These are phyloP conservation scores for Lineus longissimus DNA, from an alignment of 1,140 invertebrate species.

Conservation along the genomic window DNA sequence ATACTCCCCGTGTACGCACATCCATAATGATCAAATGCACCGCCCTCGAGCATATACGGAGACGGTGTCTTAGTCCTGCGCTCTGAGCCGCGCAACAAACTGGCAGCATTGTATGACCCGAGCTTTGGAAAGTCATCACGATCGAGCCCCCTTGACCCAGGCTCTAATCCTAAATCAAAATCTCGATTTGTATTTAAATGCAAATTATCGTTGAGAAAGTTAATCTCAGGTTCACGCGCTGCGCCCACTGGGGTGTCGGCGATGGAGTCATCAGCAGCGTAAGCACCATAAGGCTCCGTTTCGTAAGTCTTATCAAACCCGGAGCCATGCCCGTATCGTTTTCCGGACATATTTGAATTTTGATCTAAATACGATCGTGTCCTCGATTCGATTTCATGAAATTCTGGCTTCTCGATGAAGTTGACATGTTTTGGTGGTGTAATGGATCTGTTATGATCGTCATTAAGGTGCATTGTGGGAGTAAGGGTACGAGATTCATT, in stretches of 20 bases:
- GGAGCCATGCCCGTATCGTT: not conserved
- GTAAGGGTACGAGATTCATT: too few relatives aligned
- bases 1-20: too few relatives aligned
- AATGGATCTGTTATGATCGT: not conserved
- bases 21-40: too few relatives aligned
- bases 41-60: too few relatives aligned
- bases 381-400: not conserved
- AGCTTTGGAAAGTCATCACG: too few relatives aligned
- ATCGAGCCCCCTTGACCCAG: too few relatives aligned
- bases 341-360: not conserved
- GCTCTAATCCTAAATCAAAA: too few relatives aligned
- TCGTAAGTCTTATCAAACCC: not conserved
- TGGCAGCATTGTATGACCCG: too few relatives aligned
- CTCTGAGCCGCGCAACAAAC: too few relatives aligned
- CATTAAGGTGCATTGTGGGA: not conserved
- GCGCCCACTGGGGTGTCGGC: not conserved
- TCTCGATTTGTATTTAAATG: too few relatives aligned
- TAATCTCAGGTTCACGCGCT: slow-evolving; percentile 3
- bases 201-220: slow-evolving; percentile 5
- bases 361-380: not conserved
- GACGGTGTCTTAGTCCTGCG: too few relatives aligned
- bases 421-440: not conserved
- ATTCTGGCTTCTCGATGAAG: not conserved
- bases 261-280: not conserved
- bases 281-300: not conserved